Conservation (phyloP, 2,888 invertebrate species). For the Tethea ocularis region DNA sequence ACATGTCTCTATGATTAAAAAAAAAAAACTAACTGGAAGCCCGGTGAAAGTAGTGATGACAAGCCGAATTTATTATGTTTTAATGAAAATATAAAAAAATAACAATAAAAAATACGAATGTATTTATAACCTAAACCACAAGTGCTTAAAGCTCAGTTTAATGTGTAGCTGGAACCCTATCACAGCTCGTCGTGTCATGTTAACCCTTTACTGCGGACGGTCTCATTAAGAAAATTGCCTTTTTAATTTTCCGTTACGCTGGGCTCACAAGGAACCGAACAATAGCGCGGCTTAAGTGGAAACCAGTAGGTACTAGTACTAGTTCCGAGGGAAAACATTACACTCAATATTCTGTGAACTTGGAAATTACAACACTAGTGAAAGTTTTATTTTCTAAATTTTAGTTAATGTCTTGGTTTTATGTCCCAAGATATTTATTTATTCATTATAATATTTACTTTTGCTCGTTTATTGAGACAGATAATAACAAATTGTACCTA, state of each 20-base stretch:
- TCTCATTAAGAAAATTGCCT: conserved; percentile 74
- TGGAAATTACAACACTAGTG: conserved; percentile 8
- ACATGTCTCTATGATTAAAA: not conserved
- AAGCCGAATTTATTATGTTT: not conserved
- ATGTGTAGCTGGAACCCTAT: conserved; percentile 23
- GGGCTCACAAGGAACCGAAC: conserved; percentile 42
- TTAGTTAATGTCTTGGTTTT: no score
- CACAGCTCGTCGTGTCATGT: conserved; percentile 28
- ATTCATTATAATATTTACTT: no score
- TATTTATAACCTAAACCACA: not conserved
- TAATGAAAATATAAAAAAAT: not conserved
- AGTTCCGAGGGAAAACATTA: not conserved
- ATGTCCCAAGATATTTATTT: not conserved
- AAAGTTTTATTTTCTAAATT: not conserved
- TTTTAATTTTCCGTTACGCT: conserved; percentile 74
- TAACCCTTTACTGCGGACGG: conserved; percentile 52
- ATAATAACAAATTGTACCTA: no score
- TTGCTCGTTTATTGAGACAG: no score
- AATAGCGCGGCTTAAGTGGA: conserved; percentile 39
- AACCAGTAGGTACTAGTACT: conserved; percentile 30
- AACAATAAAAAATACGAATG: not conserved
- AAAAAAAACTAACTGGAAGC: not conserved
- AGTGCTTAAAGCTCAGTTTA: conserved; percentile 32
- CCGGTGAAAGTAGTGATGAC: no score
- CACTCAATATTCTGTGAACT: conserved; percentile 7